Percentiles rank a stretch among this genome's conserved stretches.
Evolutionary conservation across 1,140 invertebrate species (phyloP).

Genomic region (Conopomorpha cramerella): DNA sequence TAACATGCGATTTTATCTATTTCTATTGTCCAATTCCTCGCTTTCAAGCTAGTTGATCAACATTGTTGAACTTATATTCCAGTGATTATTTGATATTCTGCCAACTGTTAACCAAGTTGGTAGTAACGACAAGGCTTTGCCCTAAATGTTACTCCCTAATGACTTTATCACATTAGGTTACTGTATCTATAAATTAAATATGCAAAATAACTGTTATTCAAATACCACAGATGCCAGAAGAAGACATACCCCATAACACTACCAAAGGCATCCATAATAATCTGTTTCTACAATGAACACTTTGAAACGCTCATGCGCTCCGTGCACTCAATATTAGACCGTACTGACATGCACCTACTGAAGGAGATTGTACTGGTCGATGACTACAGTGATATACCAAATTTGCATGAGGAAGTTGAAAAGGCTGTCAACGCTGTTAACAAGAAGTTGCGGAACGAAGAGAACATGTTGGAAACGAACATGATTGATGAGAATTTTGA

Average conservation of each 20-base stretch:
- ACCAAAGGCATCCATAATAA: conserved; percentile 82
- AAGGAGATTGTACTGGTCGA: conserved; percentile 94
- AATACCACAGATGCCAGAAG: no score
- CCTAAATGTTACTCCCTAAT: no score
- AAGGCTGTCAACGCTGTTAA: conserved; percentile 65
- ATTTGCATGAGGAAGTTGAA: conserved; percentile 68
- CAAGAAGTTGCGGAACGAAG: conserved; percentile 26
- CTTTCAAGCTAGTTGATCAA: no score
- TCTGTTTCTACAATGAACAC: conserved; percentile 98
- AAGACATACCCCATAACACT: conserved; percentile 67
- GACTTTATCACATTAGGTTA: no score
- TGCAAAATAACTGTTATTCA: no score
- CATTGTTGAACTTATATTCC: no score
- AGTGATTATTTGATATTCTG: no score
- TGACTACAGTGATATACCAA: conserved; percentile 81
- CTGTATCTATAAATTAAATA: no score
- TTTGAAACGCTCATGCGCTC: conserved; percentile 86
- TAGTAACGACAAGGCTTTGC: no score
- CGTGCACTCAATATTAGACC: conserved; percentile 84
- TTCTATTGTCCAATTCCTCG: no score
- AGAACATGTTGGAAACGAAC: conserved; percentile 43
- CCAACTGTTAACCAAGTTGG: no score
- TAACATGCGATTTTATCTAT: no score
- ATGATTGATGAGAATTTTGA: conserved; percentile 35
- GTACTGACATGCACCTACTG: conserved; percentile 76